Percentiles rank a stretch among this genome's conserved stretches.
Conservation (phyloP, 92 coral and sea anemone species). For the Zoanthus sociatus region DNA sequence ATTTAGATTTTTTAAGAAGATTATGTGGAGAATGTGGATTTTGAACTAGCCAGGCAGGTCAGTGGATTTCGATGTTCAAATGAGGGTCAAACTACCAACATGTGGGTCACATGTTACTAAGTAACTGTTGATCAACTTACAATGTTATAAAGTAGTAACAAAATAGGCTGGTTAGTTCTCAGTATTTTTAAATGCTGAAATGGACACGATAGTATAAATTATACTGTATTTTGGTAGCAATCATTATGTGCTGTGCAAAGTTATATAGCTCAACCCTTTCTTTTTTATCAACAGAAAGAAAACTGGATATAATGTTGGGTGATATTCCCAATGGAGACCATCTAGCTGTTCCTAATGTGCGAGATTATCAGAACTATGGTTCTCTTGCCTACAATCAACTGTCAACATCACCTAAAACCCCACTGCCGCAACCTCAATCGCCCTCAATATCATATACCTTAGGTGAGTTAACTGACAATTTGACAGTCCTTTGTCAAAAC, state of each 20-base stretch:
- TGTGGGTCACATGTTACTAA: too few relatives aligned
- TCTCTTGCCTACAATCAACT: conserved; percentile 83
- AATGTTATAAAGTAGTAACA: too few relatives aligned
- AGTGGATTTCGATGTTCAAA: too few relatives aligned
- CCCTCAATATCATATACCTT: conserved; percentile 83
- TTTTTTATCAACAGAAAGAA: conserved; percentile 71
- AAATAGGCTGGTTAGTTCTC: too few relatives aligned
- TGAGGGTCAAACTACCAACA: too few relatives aligned
- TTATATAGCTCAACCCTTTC: neutral
- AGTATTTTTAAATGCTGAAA: too few relatives aligned
- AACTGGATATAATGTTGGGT: conserved; percentile 78
- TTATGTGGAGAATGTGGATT: too few relatives aligned
- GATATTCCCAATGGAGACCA: conserved; percentile 96
- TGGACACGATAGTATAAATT: too few relatives aligned
- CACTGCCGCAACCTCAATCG: conserved; percentile 85
- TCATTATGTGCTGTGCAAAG: neutral
- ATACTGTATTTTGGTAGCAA: neutral
- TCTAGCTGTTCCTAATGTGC: conserved; percentile 74
- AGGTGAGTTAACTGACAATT: conserved; percentile 55
- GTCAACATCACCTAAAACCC: conserved; percentile 87
- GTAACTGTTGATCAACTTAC: too few relatives aligned
- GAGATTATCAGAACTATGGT: conserved; percentile 76
- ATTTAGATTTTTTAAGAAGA: too few relatives aligned
- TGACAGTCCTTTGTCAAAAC: neutral
- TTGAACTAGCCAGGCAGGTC: too few relatives aligned